A percentile compares a stretch with the other conserved stretches of the same genome.
Evolutionary conservation across 2,113 vertebrate species (phyloP).

Genomic region (Gallinago undulata): DNA sequence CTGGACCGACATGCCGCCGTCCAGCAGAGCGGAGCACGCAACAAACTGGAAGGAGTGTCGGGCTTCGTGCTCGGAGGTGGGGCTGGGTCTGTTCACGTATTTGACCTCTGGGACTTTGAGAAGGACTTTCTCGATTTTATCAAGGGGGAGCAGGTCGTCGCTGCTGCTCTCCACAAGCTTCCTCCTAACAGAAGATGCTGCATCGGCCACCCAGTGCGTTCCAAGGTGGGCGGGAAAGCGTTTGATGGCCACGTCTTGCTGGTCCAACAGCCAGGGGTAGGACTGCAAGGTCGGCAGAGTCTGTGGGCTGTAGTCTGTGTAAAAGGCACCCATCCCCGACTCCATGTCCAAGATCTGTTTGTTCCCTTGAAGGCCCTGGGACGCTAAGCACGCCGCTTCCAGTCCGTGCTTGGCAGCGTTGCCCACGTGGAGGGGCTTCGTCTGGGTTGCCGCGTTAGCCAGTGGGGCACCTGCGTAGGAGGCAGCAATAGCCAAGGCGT

Average conservation of each 20-base stretch:
- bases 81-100: slow-evolving; percentile 85
- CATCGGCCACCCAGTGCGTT: slow-evolving; percentile 92
- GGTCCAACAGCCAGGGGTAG: slow-evolving; percentile 84
- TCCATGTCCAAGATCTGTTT: slow-evolving; percentile 81
- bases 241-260: slow-evolving; percentile 91
- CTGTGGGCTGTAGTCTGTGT: slow-evolving; percentile 82
- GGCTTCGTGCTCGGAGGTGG: slow-evolving; percentile 86
- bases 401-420: slow-evolving; percentile 85
- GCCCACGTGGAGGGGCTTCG: slow-evolving; percentile 91
- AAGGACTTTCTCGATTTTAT: slow-evolving; percentile 72
- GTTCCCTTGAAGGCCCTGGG: slow-evolving; percentile 84
- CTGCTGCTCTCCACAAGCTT: slow-evolving; percentile 60
- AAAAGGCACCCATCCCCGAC: slow-evolving; percentile 88
- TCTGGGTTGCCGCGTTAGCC: slow-evolving; percentile 92
- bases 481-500: slow-evolving; percentile 88
- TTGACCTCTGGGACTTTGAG: slow-evolving; percentile 84
- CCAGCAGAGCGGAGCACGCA: slow-evolving; percentile 82
- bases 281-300: slow-evolving; percentile 61
- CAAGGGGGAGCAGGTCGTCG: slow-evolving; percentile 40
- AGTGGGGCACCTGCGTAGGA: slow-evolving; percentile 90
- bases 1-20: slow-evolving; percentile 72
- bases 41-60: slow-evolving; percentile 94
- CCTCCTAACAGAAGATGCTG: slow-evolving; percentile 74
- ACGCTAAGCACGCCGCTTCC: slow-evolving; percentile 86
- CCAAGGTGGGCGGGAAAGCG: slow-evolving; percentile 88